Conservation (phyloP, 2,888 invertebrate genomes). For the Drosophila crucigera region DNA sequence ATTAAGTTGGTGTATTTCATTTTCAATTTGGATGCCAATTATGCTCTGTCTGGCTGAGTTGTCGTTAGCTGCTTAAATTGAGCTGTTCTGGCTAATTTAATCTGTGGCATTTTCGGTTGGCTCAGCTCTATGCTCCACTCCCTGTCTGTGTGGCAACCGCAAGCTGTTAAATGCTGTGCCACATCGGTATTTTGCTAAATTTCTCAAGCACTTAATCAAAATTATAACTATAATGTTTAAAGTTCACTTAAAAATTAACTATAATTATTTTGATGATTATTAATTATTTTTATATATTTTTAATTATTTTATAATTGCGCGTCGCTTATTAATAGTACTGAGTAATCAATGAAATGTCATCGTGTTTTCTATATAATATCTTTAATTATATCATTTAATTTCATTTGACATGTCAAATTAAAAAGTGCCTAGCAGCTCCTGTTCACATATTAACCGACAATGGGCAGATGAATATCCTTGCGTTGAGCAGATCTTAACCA, state of each 20-base stretch:
- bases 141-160: constrained; percentile 4
- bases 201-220: background rate
- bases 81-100: constrained; percentile 43
- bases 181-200: constrained; percentile 1
- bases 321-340: background rate
- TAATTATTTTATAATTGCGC: too few species aligned
- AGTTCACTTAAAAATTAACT: background rate
- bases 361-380: background rate
- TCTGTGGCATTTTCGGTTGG: constrained; percentile 30
- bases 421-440: constrained; percentile 3
- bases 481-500: constrained; percentile 45
- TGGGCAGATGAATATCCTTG: constrained; percentile 21
- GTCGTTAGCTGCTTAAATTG: constrained; percentile 30
- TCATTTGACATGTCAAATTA: background rate
- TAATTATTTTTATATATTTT: too few species aligned
- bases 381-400: background rate
- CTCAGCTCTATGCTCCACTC: background rate
- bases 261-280: background rate
- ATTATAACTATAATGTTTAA: background rate
- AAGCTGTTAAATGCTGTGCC: background rate
- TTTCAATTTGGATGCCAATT: constrained; percentile 60
- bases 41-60: constrained; percentile 34
- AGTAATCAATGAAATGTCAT: background rate
- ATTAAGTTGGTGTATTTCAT: constrained; percentile 58
- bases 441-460: constrained; percentile 37